Evolutionary conservation across 1,140 invertebrate species (phyloP).

Genomic region (Grapholita molesta): DNA sequence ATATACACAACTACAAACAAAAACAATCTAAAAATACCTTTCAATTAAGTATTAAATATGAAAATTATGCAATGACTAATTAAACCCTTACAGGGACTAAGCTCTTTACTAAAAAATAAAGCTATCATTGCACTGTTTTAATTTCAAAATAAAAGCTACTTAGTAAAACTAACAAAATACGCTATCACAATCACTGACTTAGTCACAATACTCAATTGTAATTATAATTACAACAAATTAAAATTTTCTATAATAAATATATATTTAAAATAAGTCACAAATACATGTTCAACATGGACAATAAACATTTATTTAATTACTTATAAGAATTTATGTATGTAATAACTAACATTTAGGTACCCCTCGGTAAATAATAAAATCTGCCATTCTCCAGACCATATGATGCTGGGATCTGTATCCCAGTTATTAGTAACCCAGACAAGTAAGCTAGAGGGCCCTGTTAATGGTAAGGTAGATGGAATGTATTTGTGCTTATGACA

Average conservation of each 20-base stretch:
- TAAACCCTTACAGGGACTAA: not conserved
- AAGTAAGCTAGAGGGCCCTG: no score
- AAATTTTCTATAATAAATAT: not conserved
- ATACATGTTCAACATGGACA: not conserved
- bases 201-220: slow-evolving; percentile 1
- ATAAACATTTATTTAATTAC: not conserved
- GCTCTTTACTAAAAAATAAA: not conserved
- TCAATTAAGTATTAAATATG: not conserved
- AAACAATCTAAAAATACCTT: not conserved
- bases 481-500: no score
- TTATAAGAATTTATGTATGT: no score
- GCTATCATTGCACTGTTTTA: not conserved
- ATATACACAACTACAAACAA: not conserved
- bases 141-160: not conserved
- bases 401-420: no score
- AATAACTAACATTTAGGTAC: not conserved
- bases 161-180: not conserved
- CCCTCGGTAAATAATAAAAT: not conserved
- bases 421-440: no score
- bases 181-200: slow-evolving; percentile 16
- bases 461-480: no score
- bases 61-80: not conserved
- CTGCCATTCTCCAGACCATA: not conserved
- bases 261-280: not conserved
- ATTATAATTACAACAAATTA: slow-evolving; percentile 8